These are phyloP conservation scores for Philhelius pedissequus DNA, from an alignment of 2,888 invertebrate species.

Conservation along the genomic window DNA sequence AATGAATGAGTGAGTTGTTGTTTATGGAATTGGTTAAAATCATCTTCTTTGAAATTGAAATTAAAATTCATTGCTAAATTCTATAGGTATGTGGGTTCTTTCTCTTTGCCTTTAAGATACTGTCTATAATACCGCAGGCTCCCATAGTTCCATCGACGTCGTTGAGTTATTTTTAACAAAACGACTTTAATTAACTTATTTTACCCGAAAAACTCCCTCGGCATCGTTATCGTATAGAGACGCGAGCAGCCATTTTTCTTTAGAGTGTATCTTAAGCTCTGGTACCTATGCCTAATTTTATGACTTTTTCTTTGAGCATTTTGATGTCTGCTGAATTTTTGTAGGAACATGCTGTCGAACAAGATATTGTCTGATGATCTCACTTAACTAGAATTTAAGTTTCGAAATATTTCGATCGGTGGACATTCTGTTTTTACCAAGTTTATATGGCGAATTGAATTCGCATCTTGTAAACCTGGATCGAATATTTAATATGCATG, in stretches of 20 bases:
- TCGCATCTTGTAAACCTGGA: too few species aligned
- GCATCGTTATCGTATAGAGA: background rate
- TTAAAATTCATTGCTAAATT: background rate
- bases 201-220: conserved; percentile 30
- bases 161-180: background rate
- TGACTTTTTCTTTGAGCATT: background rate
- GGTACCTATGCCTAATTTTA: conserved; percentile 47
- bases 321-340: conserved; percentile 20
- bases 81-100: too few species aligned
- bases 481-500: too few species aligned
- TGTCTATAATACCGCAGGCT: background rate
- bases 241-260: background rate
- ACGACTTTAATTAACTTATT: conserved; percentile 65
- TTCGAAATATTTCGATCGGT: too few species aligned
- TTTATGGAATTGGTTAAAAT: conserved; percentile 35
- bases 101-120: background rate
- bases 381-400: too few species aligned
- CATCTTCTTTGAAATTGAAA: conserved; percentile 12
- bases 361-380: background rate
- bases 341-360: conserved; percentile 25
- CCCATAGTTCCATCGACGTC: background rate
- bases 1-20: conserved; percentile 62
- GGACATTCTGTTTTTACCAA: too few species aligned
- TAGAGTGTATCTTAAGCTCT: conserved; percentile 35
- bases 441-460: too few species aligned